Evolutionary conservation across 2,888 invertebrate genomes (phyloP).

Genomic region (Tricholauxania praeusta): DNA sequence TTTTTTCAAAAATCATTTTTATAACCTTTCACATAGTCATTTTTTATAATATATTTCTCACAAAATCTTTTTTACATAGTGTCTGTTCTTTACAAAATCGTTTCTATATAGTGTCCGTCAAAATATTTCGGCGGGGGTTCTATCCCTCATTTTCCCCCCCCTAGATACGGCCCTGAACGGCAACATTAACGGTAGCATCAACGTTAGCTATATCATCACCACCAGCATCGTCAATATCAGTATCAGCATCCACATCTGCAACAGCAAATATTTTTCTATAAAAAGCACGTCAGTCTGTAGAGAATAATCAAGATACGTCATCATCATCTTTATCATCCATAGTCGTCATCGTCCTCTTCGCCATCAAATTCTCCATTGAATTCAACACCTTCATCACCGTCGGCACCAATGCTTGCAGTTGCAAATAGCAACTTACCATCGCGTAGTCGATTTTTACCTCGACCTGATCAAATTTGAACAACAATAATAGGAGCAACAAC

Average conservation of each 20-base stretch:
- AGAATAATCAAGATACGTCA: conserved; percentile 27
- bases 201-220: conserved; percentile 1
- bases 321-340: conserved; percentile 43
- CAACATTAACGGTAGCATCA: not conserved
- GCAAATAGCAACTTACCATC: conserved; percentile 51
- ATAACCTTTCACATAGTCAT: no score
- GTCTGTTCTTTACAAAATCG: no score
- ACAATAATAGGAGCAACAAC: no score
- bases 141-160: no score
- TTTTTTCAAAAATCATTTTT: no score
- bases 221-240: conserved; percentile 5
- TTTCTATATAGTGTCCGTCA: no score
- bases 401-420: conserved; percentile 22
- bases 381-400: conserved; percentile 20
- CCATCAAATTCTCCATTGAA: conserved; percentile 32
- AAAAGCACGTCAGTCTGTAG: not conserved
- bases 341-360: conserved; percentile 44
- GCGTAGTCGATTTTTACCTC: conserved; percentile 56
- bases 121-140: no score
- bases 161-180: no score
- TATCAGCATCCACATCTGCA: conserved; percentile 5
- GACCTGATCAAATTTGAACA: conserved; percentile 58
- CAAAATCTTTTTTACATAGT: no score
- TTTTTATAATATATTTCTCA: no score
- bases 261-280: not conserved